Evolutionary conservation across 2,888 invertebrate species (phyloP).

Genomic region (Parnassius orleans): DNA sequence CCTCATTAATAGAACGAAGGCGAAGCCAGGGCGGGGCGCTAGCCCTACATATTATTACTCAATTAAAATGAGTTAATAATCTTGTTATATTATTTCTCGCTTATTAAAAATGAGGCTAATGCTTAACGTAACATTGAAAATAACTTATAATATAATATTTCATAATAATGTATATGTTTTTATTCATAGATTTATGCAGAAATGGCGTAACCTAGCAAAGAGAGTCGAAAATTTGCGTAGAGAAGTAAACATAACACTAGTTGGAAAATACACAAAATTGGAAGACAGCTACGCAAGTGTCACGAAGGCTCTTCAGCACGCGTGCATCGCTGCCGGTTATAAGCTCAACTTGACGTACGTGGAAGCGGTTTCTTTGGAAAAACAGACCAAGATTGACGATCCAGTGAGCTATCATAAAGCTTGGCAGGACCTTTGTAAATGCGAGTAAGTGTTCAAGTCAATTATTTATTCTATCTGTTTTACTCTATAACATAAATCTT

Average conservation of each 20-base stretch:
- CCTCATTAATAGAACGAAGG: too few species aligned
- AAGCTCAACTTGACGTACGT: conserved; percentile 94
- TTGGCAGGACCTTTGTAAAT: conserved; percentile 94
- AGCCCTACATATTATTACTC: too few species aligned
- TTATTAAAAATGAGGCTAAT: too few species aligned
- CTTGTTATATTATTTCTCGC: too few species aligned
- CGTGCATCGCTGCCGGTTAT: conserved; percentile 91
- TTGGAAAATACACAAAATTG: conserved; percentile 97
- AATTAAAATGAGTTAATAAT: too few species aligned
- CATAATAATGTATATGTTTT: neutral
- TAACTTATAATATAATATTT: too few species aligned
- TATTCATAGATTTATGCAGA: conserved; percentile 85
- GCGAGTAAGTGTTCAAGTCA: conserved; percentile 82
- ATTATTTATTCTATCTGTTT: too few species aligned
- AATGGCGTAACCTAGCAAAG: conserved; percentile 94
- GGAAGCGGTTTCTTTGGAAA: conserved; percentile 94
- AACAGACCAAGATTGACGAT: conserved; percentile 84
- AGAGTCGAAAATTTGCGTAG: conserved; percentile 91
- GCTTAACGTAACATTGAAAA: too few species aligned
- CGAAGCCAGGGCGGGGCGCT: too few species aligned
- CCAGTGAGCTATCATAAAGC: conserved; percentile 95
- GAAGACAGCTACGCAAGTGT: conserved; percentile 99
- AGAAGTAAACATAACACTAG: conserved; percentile 93
- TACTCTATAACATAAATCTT: too few species aligned
- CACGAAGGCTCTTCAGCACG: conserved; percentile 96